Base-by-base conservation (phyloP, 2,888 invertebrate genomes). In the Laothoe populi region DNA sequence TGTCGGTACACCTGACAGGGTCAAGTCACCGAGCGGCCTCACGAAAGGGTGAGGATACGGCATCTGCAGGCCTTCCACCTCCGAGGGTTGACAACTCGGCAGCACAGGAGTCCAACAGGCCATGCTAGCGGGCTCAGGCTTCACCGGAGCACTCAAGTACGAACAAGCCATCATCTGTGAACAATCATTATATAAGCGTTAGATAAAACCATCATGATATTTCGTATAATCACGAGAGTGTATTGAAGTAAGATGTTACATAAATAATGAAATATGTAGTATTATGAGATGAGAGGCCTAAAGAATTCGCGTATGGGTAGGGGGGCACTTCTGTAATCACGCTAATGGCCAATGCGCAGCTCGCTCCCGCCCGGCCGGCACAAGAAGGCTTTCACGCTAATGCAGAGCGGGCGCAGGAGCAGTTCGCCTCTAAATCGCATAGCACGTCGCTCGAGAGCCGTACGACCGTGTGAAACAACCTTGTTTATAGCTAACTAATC, bases 261-360 rank as follows among this genome's bases (percentile, higher is more conserved):
- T 92, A 88, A 92, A 91, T 92, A 91, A 92, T 92, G 86, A 90
- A 90, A 90, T 90, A 90, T 91, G 88, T 89, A 87, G 86, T 89
- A 90, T 90, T 90, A 91, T 88, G 89, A 89, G 90, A 90, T 88
- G 90, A 87, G 88, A 86, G 86, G 88, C 84, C 88, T 89, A 87
- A 90, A 90, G 90, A 90, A 91, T 89, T 87, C 84, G 88, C 84
- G 85, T 86, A 45, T 75, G 84, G 83, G 69, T 78, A 80, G 81
- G 83, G 81, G 84, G 74, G 73, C 71, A 72, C 74, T 83, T 78
- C 87, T 88, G 87, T 92, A 93, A 93, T 93, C 93, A 93, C 87
- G 90, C 91, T 93, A 93, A 93, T 93, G 92, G 92, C 89, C 90
- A 92, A 91, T 92, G 90, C 92, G 90, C 91, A 86, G 83, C 79